Evolutionary conservation across 2,113 vertebrate species (phyloP), one percentile per base, ranked within the genome.

Genomic region (Poecile atricapillus): DNA sequence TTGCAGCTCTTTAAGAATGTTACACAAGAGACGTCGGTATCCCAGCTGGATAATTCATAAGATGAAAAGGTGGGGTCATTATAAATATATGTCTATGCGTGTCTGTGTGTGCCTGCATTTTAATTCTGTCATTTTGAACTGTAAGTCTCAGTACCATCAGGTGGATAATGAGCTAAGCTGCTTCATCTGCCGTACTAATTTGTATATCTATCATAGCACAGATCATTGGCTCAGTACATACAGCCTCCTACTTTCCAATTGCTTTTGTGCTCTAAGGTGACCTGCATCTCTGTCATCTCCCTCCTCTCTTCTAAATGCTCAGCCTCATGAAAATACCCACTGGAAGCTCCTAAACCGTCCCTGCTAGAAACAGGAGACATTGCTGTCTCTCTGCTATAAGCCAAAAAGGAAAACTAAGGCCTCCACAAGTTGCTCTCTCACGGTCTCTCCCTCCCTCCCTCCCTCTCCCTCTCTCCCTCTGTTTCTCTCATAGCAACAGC

Each of bases 11-110:
- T 93, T 94, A 89, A 73, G 95, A 97, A 94, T 53, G 55, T 95
- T 83, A 95, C 93, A 92, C 91, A 62, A 75, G 96, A 97, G 95
- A 92, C 80, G 25, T 20, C 91, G 60, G 37, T 89, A 80, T 91
- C 79, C 68, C 95, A 85, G 94, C 92, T 91, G 97, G 98, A 97
- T 97, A 95, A 94, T 97, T 97, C 94, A 95, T 96, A 97, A 97
- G 87, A 93, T 87, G 95, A 96, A 97, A 98, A 98, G 98, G 98
- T 98, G 98, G 98, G 98, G 98, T 95, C 69, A 91, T 81, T 97
- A 86, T 65, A 86, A 91, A 88, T 96, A 37, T 92, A 13, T 85
- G 70, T 95, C 80, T 95, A 62, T 91, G 78, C 83, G 58, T 27
- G 74, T 87, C 58, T 87, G 13, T 94, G 65, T 81, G 87, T 30